Evolutionary conservation across 92 coral and sea anemone species (phyloP), one percentile per base, ranked within the genome.

Genomic region (Micromussa lordhowensis): DNA sequence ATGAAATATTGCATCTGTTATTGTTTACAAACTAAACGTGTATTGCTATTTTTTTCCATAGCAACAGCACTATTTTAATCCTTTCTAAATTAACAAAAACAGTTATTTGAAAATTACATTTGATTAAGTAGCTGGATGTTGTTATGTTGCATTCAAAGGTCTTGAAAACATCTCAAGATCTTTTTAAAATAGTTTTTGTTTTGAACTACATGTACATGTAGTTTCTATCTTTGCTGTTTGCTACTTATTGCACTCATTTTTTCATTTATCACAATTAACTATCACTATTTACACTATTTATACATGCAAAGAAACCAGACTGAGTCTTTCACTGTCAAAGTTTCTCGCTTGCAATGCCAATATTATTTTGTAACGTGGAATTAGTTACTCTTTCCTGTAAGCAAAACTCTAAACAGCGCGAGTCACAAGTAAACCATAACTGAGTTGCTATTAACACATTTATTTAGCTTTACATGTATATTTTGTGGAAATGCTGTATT

Each of bases 61-160:
- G 80, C 80, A 77, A 77, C 80, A 77, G 15, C 32, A 49, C 80
- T 77, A 77, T 77, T 77, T 48, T 77, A 77, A 77, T 77, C 34
- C 59, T 49, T 48, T 38, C 51, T 3, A 15, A 1, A 40, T 40
- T 40, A 49, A 48, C 28, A 49, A 49, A 44, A 26, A n/a, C 10
- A 6, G 3, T 32, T 24, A 24, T 48, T 76, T 35, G 1, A 17
- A 51, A 11, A n/a, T 44, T 29, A n/a, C 59, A 22, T 76, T 76
- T 49, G 12, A 31, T 22, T 76, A n/a, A 21, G 54, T 76, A 17
- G 17, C 35, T 40, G 14, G 5, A 12, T 31, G 18, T 40, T 24
- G 28, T 22, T 24, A 40, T 76, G 44, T 49, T 69, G 14, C 14
- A 24, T 26, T 22, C 30, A 22, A 4, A 30, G 1, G 5, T 69